These are phyloP conservation scores for Myiothlypis coronata DNA, from an alignment of 2,797 vertebrate species.

Conservation along the genomic window DNA sequence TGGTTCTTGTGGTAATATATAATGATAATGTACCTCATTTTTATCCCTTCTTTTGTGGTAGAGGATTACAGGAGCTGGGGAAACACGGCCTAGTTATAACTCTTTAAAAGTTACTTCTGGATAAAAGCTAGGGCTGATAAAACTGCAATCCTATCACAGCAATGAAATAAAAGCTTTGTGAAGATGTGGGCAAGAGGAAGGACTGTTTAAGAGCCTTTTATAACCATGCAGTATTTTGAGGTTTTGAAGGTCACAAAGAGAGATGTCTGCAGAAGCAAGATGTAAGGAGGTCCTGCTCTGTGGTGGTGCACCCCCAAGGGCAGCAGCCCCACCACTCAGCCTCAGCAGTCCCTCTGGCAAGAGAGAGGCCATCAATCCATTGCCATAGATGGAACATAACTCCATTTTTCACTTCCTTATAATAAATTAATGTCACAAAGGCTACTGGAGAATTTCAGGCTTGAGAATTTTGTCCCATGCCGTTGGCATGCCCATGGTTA, in stretches of 20 bases:
- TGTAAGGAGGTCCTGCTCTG: background rate
- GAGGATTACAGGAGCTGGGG: background rate
- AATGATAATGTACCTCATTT: constrained; percentile 43
- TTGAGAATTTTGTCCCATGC: background rate
- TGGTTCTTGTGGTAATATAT: constrained; percentile 22
- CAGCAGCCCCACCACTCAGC: background rate
- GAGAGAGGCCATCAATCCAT: background rate
- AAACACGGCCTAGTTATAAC: constrained; percentile 7
- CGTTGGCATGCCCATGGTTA: background rate
- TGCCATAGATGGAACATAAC: background rate
- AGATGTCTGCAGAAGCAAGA: background rate
- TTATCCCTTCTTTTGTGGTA: constrained; percentile 26
- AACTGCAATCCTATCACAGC: constrained; percentile 1
- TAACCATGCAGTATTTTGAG: background rate
- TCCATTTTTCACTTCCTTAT: background rate
- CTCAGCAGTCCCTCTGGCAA: background rate
- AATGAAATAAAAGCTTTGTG: constrained; percentile 20
- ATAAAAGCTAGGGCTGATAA: constrained; percentile 24
- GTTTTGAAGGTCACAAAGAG: constrained; percentile 6
- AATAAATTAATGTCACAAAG: background rate
- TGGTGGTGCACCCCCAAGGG: rapidly evolving
- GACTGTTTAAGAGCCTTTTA: background rate
- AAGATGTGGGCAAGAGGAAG: background rate
- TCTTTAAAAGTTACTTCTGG: constrained; percentile 27
- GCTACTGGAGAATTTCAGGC: background rate